Evolutionary conservation across 2,888 invertebrate genomes (phyloP), one percentile per base, ranked within the genome.

Genomic region (Drosophila borborema): DNA sequence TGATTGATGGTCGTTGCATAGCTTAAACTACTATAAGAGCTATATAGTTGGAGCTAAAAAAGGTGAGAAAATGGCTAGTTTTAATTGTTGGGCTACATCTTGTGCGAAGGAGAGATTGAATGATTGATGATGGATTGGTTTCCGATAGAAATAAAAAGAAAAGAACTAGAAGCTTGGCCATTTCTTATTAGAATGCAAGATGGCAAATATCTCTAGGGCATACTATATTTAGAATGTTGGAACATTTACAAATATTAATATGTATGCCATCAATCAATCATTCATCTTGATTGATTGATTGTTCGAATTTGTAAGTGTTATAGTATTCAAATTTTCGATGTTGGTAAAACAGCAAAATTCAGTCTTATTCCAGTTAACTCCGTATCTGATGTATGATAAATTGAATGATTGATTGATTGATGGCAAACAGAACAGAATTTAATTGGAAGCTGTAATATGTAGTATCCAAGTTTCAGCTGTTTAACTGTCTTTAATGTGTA

Each of bases 1-100:
- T 45, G 45, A 58, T 45, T 34, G 34, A 45, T 45, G 43, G 7
- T n/a, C 9, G 51, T 3, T 34, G 34, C 51, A 51, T 34, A 23
- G 53, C 20, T 12, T 38, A 16, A 38, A 23, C 5, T 23, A 23
- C 14, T 14, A 28, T 1, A 23, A 16, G 34, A 34, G 2, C 0
- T 5, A n/a, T 1, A 40, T n/a, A 40, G n/a, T 41, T 41, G 3
- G 14, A 36, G 14, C 36, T 36, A 16, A 16, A 12, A 20, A 16
- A 40, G 38, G 40, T 40, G 23, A 9, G 16, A 54, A 54, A 38
- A 38, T 38, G n/a, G 7, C 14, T 14, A 36, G 34, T 14, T 34
- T n/a, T 14, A 31, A 18, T 0, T 34, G 18, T 1, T 28, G 9
- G 4, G 2, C 0, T 6, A 18, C n/a, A 10, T 31, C 5, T 31